Evolutionary conservation across 2,888 invertebrate species (phyloP).

Genomic region (Brenthis daphne): DNA sequence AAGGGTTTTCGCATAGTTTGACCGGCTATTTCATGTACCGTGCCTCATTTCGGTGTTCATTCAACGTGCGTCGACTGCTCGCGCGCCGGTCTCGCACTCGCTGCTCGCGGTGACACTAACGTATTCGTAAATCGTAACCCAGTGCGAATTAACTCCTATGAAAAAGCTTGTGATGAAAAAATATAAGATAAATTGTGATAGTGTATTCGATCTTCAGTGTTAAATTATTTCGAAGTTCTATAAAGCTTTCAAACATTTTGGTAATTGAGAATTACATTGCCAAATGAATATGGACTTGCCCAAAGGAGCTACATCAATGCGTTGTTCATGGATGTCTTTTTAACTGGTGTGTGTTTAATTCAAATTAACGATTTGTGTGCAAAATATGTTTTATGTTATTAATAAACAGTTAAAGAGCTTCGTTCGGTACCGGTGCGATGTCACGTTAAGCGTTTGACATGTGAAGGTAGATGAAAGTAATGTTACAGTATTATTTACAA

Average conservation of each 20-base stretch:
- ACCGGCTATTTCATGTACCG: conserved; percentile 80
- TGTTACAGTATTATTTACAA: conserved; percentile 11
- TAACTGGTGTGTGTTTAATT: conserved; percentile 76
- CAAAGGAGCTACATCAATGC: conserved; percentile 77
- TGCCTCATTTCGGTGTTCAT: conserved; percentile 81
- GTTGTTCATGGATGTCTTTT: conserved; percentile 82
- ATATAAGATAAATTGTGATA: conserved; percentile 50
- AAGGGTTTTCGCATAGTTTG: conserved; percentile 81
- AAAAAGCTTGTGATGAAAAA: conserved; percentile 25
- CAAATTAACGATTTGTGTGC: conserved; percentile 27
- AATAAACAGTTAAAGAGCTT: conserved; percentile 25
- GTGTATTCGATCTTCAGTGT: conserved; percentile 57
- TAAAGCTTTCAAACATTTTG: conserved; percentile 48
- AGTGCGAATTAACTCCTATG: conserved; percentile 29
- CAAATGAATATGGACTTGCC: conserved; percentile 80
- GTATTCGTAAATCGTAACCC: conserved; percentile 46
- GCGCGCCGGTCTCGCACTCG: conserved; percentile 75
- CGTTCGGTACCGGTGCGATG: conserved; percentile 24
- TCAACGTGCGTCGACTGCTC: conserved; percentile 79
- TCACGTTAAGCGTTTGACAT: conserved; percentile 25
- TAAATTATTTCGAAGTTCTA: conserved; percentile 40
- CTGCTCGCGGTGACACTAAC: conserved; percentile 61
- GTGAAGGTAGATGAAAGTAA: conserved; percentile 38
- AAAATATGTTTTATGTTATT: conserved; percentile 28
- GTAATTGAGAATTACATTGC: conserved; percentile 58